These are phyloP conservation scores for Pterois miles DNA, from an alignment of 2,797 vertebrate genomes.

Conservation along the genomic window DNA sequence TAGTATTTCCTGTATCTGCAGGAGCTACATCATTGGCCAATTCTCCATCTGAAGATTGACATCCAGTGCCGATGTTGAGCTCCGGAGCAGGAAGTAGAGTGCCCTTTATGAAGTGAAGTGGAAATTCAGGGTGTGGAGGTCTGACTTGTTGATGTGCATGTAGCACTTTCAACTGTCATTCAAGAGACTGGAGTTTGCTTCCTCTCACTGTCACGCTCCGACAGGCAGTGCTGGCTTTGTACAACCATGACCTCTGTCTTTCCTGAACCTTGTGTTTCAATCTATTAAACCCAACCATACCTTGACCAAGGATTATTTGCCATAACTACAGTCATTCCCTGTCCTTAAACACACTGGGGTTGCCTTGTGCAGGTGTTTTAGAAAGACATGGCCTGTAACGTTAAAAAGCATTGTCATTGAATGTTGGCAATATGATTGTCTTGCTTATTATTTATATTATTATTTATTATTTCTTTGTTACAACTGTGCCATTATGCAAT, in stretches of 20 bases:
- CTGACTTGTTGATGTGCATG: background rate
- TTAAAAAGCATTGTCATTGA: too few relatives aligned
- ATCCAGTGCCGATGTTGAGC: background rate
- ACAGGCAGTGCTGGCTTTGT: background rate
- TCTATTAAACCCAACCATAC: background rate
- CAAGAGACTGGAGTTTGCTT: background rate
- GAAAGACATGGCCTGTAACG: too few relatives aligned
- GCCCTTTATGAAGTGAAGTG: background rate
- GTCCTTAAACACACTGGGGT: background rate
- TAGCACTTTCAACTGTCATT: background rate
- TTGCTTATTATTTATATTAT: background rate
- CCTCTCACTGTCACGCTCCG: background rate
- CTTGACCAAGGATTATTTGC: background rate
- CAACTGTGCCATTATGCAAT: background rate
- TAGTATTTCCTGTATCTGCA: background rate
- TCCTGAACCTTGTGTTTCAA: background rate
- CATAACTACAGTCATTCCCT: background rate
- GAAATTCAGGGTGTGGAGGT: constrained; percentile 3
- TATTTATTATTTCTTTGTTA: background rate
- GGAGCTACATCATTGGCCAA: background rate
- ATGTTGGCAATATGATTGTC: background rate
- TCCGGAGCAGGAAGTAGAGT: background rate
- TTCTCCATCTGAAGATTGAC: background rate
- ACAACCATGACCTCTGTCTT: background rate
- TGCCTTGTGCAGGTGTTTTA: background rate